phyloP scores from a whole-genome alignment of 2,888 invertebrate species.

The Meta bourneti region DNA sequence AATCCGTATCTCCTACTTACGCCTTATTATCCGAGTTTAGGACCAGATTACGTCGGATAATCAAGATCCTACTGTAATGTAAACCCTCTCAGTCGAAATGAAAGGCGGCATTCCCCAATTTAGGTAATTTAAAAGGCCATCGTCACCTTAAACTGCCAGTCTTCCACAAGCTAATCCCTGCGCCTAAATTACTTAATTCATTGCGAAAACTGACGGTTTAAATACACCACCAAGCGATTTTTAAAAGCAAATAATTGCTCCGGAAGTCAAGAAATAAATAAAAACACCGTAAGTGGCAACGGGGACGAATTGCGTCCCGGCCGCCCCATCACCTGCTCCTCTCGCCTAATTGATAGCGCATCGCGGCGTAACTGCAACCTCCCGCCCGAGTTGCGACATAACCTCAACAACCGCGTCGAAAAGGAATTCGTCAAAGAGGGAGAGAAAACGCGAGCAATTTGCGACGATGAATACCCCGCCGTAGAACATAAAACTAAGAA shows the following conservation, averaged over 20 bases:
- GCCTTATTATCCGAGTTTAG: too few species aligned
- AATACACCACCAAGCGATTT: background rate
- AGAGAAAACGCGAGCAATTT: constrained; percentile 9
- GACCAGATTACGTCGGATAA: too few species aligned
- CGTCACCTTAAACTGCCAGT: too few species aligned
- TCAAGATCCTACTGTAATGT: too few species aligned
- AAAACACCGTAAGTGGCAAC: background rate
- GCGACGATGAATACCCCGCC: background rate
- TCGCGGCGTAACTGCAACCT: constrained; percentile 27
- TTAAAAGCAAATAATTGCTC: constrained; percentile 8
- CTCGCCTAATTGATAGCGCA: constrained; percentile 42
- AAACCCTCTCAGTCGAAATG: too few species aligned
- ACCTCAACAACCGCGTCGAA: constrained; percentile 5
- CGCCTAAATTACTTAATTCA: too few species aligned
- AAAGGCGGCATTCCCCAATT: too few species aligned
- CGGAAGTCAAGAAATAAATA: background rate
- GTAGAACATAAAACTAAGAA: constrained; percentile 19
- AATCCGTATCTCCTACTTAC: too few species aligned
- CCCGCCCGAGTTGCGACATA: constrained; percentile 40
- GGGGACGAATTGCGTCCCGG: background rate
- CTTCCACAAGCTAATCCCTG: too few species aligned
- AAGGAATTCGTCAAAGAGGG: constrained; percentile 36
- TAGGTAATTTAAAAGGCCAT: too few species aligned
- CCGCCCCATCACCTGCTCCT: background rate
- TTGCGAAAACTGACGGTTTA: too few species aligned